A percentile compares a stretch with the other conserved stretches of the same genome.
Conservation (phyloP, 2,113 vertebrate genomes). For the Nibea coibor region DNA sequence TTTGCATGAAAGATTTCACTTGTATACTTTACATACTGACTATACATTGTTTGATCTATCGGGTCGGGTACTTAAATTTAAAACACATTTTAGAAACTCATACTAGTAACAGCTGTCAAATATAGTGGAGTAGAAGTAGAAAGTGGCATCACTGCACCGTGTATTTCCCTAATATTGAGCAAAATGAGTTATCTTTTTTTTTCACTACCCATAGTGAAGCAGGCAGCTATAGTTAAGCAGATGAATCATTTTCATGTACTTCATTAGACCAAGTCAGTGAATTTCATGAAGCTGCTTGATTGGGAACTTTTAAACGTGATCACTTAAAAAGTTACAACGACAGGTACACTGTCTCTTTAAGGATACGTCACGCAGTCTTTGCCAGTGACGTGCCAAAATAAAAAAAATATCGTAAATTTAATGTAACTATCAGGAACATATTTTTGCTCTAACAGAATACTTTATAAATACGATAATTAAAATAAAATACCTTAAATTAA, state of each 20-base stretch:
- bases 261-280: neutral
- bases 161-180: too few relatives aligned
- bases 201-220: too few relatives aligned
- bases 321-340: neutral
- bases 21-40: too few relatives aligned
- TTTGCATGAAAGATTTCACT: too few relatives aligned
- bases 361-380: neutral
- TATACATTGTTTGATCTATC: too few relatives aligned
- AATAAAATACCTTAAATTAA: neutral
- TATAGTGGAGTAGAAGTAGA: too few relatives aligned
- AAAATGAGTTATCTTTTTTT: too few relatives aligned
- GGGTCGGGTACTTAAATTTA: too few relatives aligned
- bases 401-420: neutral
- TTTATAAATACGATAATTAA: neutral
- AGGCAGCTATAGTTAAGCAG: neutral
- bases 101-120: too few relatives aligned
- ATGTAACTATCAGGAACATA: neutral
- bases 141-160: too few relatives aligned
- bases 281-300: neutral
- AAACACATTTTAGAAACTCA: too few relatives aligned
- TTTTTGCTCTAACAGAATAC: neutral
- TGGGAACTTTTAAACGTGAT: too few relatives aligned
- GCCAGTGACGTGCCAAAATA: neutral
- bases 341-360: conserved; percentile 31
- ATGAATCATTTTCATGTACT: neutral